A percentile compares a stretch with the other conserved stretches of the same genome.
phyloP scores from a whole-genome alignment of 2,888 invertebrate species.

The Volucella inanis region DNA sequence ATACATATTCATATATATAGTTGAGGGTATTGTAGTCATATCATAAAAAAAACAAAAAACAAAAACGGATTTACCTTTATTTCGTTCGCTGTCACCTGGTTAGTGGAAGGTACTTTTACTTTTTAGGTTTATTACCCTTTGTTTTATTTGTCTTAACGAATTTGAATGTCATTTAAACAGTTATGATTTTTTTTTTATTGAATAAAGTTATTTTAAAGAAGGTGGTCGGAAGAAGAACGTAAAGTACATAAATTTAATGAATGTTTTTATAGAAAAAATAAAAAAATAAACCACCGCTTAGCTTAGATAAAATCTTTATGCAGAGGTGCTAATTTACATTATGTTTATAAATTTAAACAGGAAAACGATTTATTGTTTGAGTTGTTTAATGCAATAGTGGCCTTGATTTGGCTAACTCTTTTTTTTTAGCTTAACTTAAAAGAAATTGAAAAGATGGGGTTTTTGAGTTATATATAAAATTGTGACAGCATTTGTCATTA shows the following conservation, averaged over 20 bases:
- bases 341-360: neutral
- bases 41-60: neutral
- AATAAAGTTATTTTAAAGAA: neutral
- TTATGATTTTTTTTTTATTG: conserved; percentile 1
- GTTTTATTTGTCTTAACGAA: neutral
- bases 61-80: neutral
- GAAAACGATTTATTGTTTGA: neutral
- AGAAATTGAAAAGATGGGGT: no score
- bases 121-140: conserved; percentile 24
- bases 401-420: no score
- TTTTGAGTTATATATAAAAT: no score
- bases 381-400: no score
- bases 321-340: neutral
- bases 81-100: neutral
- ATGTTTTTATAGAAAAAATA: neutral
- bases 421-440: no score
- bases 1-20: conserved; percentile 2
- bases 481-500: no score
- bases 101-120: neutral
- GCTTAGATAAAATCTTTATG: conserved; percentile 7
- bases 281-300: conserved; percentile 16
- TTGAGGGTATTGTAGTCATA: no score
- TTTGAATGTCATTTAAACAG: neutral
- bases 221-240: neutral
- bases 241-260: neutral